Evolutionary conservation across 2,113 vertebrate species (phyloP), one percentile per base, ranked within the genome.

Genomic region (Solea senegalensis): DNA sequence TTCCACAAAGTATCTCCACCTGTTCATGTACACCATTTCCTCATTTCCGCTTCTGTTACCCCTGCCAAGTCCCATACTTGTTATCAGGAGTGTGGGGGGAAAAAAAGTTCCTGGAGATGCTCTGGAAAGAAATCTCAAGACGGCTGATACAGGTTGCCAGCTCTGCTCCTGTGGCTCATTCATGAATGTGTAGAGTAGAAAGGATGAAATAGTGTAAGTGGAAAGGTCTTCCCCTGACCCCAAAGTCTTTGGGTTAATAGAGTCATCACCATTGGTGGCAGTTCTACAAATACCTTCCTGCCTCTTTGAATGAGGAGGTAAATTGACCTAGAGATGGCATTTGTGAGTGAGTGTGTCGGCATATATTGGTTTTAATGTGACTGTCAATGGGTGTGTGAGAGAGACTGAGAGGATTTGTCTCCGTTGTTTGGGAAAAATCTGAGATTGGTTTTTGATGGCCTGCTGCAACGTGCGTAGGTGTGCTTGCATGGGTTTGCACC

Each of bases 191-290:
- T 69, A 16, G 39, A 10, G 7, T 15, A 61, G 12, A 2, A 34
- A 34, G 65, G 66, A 40, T 40, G 58, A 70, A 82, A 76, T 51
- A 41, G 78, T 65, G 54, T 14, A 73, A 74, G 84, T 68, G 78
- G 63, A 80, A 77, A 80, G 46, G 67, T 70, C 65, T 53, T 60
- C 48, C 34, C 60, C 49, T 83, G 71, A 81, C 76, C 81, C 57
- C 13, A 61, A 66, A 70, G 59, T 59, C 28, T 54, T 45, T 0
- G 52, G 81, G 79, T 89, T 85, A 88, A 86, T 78, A 81, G 83
- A 85, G 56, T 79, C 70, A 61, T 81, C 82, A 64, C 72, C 58
- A 72, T 64, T 57, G 64, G 58, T 70, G 71, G 61, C 58, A 75
- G 62, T 53, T 82, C 44, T n/a, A 57, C 74, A 74, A 67, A 77